phyloP scores from a whole-genome alignment of 2,797 vertebrate species.

The Microcaecilia unicolor region DNA sequence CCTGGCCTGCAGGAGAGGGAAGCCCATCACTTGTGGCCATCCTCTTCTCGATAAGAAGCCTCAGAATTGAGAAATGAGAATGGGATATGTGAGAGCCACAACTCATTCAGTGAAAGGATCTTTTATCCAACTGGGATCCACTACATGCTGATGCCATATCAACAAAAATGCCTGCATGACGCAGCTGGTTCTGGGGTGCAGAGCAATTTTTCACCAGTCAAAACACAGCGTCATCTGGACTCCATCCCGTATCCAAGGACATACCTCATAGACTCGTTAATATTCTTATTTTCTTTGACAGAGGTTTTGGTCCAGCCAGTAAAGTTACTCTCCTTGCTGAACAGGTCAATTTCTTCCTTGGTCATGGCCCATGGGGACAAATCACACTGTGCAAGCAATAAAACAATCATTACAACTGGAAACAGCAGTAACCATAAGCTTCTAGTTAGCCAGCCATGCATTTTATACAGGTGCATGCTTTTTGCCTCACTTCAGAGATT shows the following conservation, averaged over 20 bases:
- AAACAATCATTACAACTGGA: neutral
- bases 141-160: too few relatives aligned
- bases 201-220: too few relatives aligned
- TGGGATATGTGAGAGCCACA: neutral
- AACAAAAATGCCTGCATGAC: too few relatives aligned
- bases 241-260: neutral
- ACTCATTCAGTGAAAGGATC: neutral
- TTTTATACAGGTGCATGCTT: too few relatives aligned
- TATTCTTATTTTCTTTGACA: conserved; percentile 78
- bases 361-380: conserved; percentile 59
- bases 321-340: conserved; percentile 75
- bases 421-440: too few relatives aligned
- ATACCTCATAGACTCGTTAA: conserved; percentile 72
- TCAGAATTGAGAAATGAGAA: conserved; percentile 7
- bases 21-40: conserved; percentile 40
- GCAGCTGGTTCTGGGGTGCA: too few relatives aligned
- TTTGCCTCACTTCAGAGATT: too few relatives aligned
- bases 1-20: conserved; percentile 32
- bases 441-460: too few relatives aligned
- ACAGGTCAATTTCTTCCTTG: conserved; percentile 58
- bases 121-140: too few relatives aligned
- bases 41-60: conserved; percentile 64
- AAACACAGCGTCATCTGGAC: too few relatives aligned
- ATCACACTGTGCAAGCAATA: conserved; percentile 56
- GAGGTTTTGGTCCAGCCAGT: conserved; percentile 76